phyloP scores from a whole-genome alignment of 2,113 vertebrate species.

The Andinoacara biseriatus region DNA sequence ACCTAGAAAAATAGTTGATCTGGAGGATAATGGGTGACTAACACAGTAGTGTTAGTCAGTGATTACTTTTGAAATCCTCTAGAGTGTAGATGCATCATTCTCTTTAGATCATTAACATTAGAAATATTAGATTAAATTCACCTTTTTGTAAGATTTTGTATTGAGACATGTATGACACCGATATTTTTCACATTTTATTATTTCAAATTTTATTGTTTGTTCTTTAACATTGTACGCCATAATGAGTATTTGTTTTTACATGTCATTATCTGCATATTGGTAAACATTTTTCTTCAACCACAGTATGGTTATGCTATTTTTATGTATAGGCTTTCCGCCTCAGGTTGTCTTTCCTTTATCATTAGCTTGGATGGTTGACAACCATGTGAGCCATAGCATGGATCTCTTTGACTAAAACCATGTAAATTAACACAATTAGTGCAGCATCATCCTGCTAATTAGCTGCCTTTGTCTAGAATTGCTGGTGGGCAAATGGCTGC shows the following conservation, averaged over 20 bases:
- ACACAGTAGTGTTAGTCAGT: slow-evolving; percentile 9
- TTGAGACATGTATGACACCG: background rate
- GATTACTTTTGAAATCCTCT: slow-evolving; percentile 36
- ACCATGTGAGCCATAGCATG: slow-evolving; percentile 89
- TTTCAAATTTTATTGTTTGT: background rate
- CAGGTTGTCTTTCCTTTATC: slow-evolving; percentile 87
- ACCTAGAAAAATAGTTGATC: slow-evolving; percentile 33
- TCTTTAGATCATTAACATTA: background rate
- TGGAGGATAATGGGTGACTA: slow-evolving; percentile 39
- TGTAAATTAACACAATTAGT: slow-evolving; percentile 99
- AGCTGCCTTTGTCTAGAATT: slow-evolving; percentile 91
- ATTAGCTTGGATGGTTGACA: slow-evolving; percentile 92
- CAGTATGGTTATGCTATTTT: slow-evolving; percentile 51
- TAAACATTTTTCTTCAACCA: slow-evolving; percentile 25
- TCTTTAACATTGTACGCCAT: no score
- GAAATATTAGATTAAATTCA: background rate
- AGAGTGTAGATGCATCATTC: slow-evolving; percentile 7
- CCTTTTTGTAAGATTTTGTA: background rate
- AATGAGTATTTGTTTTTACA: slow-evolving; percentile 1
- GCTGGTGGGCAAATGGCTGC: slow-evolving; percentile 89
- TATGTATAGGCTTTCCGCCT: slow-evolving; percentile 44
- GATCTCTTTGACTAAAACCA: slow-evolving; percentile 98
- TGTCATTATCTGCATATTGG: background rate
- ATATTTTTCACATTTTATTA: background rate
- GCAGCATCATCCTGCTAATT: slow-evolving; percentile 98